Evolutionary conservation across 2,113 vertebrate species (phyloP), one percentile per base, ranked within the genome.

Genomic region (Ceyx melanurus): DNA sequence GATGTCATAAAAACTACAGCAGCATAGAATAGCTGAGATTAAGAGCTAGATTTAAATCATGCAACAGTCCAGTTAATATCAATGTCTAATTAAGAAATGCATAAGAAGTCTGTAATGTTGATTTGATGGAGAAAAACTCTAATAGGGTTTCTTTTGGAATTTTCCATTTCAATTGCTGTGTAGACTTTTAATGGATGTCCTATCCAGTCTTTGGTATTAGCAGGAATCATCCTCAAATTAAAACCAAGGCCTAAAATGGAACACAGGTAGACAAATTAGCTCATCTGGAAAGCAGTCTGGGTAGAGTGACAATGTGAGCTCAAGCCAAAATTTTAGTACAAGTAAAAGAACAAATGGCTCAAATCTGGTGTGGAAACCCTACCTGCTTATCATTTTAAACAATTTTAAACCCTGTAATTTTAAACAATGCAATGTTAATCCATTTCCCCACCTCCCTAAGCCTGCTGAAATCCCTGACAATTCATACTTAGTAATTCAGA

Each of bases 101-200:
- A 97, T 96, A 96, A 97, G 95, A 97, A 96, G 96, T 96, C 86
- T 94, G 83, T 95, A 96, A 95, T 94, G 93, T 86, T 97, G 95
- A 96, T 96, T 97, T 95, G 91, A 96, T 96, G 86, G 87, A 95
- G 94, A 94, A 97, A 96, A 95, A 84, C 88, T 89, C 90, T 94
- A 92, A 96, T 92, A 94, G 92, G 83, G 82, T 92, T 81, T 96
- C 77, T 88, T 97, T 87, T 93, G 86, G 95, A 96, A 97, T 96
- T 97, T 97, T 96, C 82, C 93, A 90, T 96, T 94, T 86, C 94
- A 95, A 53, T 92, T 89, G 83, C 83, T 93, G 73, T 62, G 77
- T 82, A 76, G 81, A 90, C 89, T 91, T 93, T 97, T 94, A 94
- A 93, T 95, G 93, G 92, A 89, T 95, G 90, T 86, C 64, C 80